Base-by-base conservation (phyloP, 2,113 vertebrate species). In the Antechinus flavipes region DNA sequence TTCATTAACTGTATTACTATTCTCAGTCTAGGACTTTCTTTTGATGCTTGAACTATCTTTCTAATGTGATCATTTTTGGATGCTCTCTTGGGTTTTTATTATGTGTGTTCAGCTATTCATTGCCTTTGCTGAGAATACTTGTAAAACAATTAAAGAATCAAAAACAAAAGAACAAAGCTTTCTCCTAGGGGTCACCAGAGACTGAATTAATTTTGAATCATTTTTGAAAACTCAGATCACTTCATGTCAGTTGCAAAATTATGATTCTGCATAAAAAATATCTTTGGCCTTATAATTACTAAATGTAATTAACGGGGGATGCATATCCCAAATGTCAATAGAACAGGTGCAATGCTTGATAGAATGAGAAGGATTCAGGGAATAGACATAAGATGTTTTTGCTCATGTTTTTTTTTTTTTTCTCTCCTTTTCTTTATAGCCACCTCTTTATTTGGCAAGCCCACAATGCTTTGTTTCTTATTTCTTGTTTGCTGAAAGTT, bases 361-460 rank as follows among this genome's bases (percentile, higher is more conserved):
- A 93, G 56, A 54, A 91, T 12, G 46, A 23, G 27, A 54, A 84
- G 84, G 52, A 89, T 68, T 92, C 27, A 23, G 93, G 49, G 25
- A 5, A 50, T 93, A 68, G 76, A 90, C 91, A 46, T 91, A 53
- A 90, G 84, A 3, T 9, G 23, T 27, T 92, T 3, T 12, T 89
- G 14, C 11, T 94, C 7, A 0, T 55, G n/a, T 93, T 93, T 93
- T 55, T 97, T 94, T 93, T 93, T 97, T 93, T 55, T 97, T 94
- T 93, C 92, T 97, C 52, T 98, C 30, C 97, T 98, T 98, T 49
- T 95, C 93, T 97, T 98, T 96, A 22, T 96, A 99, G 99, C 98
- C 99, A 99, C 98, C 98, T 99, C 97, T 99, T 99, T 95, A 99
- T 99, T 97, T 99, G 99, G 99, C 99, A 99, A 98, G 99, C 99